phyloP scores from a whole-genome alignment of 2,888 invertebrate species.

The Leptogaster cylindrica region DNA sequence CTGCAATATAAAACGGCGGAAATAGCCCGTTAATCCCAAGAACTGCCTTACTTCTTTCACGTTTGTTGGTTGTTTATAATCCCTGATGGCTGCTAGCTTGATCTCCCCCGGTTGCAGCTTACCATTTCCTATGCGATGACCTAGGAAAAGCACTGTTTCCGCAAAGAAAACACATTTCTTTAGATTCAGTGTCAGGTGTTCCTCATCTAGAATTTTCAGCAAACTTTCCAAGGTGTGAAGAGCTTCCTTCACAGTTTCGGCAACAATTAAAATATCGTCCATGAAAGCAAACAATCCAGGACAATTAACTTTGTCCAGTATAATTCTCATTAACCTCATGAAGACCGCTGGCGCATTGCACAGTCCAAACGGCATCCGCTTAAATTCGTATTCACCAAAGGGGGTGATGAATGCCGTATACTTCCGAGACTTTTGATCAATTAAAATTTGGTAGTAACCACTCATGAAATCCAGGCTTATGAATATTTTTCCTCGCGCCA shows the following conservation, averaged over 20 bases:
- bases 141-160: neutral
- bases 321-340: slow-evolving; percentile 10
- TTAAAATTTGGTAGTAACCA: slow-evolving; percentile 40
- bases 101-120: neutral
- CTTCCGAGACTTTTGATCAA: slow-evolving; percentile 11
- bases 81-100: neutral
- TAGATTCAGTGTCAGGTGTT: neutral
- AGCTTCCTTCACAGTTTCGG: neutral
- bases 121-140: neutral
- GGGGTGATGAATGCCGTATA: slow-evolving; percentile 51
- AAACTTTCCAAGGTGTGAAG: neutral
- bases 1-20: neutral
- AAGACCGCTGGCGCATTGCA: slow-evolving; percentile 49
- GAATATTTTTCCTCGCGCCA: slow-evolving; percentile 11
- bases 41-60: too few relatives aligned
- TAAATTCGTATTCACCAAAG: slow-evolving; percentile 53
- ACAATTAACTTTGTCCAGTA: neutral
- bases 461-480: slow-evolving; percentile 33
- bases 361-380: slow-evolving; percentile 45
- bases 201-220: neutral
- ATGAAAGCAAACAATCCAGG: neutral
- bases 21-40: neutral
- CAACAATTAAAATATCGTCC: slow-evolving; percentile 7
- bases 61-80: neutral
- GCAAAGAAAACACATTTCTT: neutral